These are phyloP conservation scores for Trachelus troglodyta DNA, from an alignment of 2,888 invertebrate genomes.

Conservation along the genomic window DNA sequence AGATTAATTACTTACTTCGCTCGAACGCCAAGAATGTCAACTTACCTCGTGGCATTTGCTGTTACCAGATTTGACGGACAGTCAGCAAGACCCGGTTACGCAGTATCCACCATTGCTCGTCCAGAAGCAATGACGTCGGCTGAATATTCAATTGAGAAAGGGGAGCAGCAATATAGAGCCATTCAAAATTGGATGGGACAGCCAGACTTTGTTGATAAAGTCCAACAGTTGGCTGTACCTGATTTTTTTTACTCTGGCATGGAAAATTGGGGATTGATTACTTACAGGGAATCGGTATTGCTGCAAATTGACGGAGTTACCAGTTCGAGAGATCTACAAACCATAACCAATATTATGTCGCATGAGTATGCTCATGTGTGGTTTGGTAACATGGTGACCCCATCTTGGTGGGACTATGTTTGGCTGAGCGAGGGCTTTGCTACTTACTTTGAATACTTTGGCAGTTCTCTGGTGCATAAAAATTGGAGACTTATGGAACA, in stretches of 20 bases:
- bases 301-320: conserved; percentile 31
- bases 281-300: conserved; percentile 69
- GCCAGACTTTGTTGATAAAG: conserved; percentile 68
- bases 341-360: conserved; percentile 55
- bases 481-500: conserved; percentile 65
- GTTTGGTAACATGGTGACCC: conserved; percentile 65
- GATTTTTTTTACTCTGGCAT: conserved; percentile 88
- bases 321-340: conserved; percentile 27
- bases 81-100: conserved; percentile 2
- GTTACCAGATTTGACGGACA: conserved; percentile 39
- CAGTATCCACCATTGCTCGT: conserved; percentile 40
- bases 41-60: conserved; percentile 52
- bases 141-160: conserved; percentile 31
- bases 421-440: conserved; percentile 70
- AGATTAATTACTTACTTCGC: conserved; percentile 18
- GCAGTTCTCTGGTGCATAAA: conserved; percentile 44
- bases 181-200: conserved; percentile 35
- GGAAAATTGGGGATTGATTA: conserved; percentile 94
- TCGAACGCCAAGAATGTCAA: conserved; percentile 50
- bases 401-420: conserved; percentile 60
- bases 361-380: conserved; percentile 71
- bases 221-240: conserved; percentile 85
- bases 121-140: conserved; percentile 30
- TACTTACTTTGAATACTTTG: conserved; percentile 67
- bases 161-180: conserved; percentile 34